phyloP scores from a whole-genome alignment of 2,888 invertebrate species.

The Tineola bisselliella region DNA sequence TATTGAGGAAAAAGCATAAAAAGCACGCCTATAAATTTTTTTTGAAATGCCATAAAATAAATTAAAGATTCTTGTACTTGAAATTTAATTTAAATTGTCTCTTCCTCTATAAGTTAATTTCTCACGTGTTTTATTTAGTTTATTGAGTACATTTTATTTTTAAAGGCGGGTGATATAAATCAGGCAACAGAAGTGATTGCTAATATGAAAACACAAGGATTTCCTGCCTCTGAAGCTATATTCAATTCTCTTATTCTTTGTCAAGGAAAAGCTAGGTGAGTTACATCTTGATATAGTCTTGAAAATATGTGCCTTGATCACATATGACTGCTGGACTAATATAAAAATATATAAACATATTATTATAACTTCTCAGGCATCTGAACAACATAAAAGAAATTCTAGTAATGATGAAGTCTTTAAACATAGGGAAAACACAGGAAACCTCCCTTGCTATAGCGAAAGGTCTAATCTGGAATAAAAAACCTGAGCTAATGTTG shows the following conservation, averaged over 20 bases:
- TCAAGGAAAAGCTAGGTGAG: constrained; percentile 66
- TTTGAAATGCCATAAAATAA: too few relatives aligned
- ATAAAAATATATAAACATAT: too few relatives aligned
- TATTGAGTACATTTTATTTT: too few relatives aligned
- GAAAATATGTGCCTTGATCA: too few relatives aligned
- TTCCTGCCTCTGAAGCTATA: constrained; percentile 65
- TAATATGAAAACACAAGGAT: constrained; percentile 65
- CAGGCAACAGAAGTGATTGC: constrained; percentile 67
- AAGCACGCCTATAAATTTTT: too few relatives aligned
- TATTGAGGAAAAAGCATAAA: too few relatives aligned
- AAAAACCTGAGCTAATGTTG: constrained; percentile 33
- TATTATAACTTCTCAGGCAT: constrained; percentile 32
- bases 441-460: constrained; percentile 62
- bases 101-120: too few relatives aligned
- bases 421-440: constrained; percentile 51
- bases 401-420: constrained; percentile 66
- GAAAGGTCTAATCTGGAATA: constrained; percentile 58
- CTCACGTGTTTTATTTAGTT: too few relatives aligned
- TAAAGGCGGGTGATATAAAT: constrained; percentile 63
- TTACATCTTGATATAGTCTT: too few relatives aligned
- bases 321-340: too few relatives aligned
- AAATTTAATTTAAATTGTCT: too few relatives aligned
- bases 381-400: constrained; percentile 53
- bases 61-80: too few relatives aligned
- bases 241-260: constrained; percentile 71